These are phyloP conservation scores for Cranoglanis bouderius DNA, from an alignment of 2,113 vertebrate genomes.

Conservation along the genomic window DNA sequence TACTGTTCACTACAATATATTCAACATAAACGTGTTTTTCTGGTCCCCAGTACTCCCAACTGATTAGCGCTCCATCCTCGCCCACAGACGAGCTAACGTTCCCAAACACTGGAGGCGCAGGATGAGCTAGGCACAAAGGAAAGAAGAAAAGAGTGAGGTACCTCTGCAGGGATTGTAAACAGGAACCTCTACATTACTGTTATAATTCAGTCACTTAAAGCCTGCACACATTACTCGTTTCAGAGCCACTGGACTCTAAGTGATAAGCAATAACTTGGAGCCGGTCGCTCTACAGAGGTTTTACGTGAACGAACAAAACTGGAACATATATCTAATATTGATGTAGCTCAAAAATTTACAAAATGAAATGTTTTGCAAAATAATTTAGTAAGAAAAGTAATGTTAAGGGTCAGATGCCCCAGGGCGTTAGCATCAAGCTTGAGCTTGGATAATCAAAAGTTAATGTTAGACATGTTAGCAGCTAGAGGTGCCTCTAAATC, in stretches of 20 bases:
- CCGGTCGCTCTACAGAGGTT: not conserved
- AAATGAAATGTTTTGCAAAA: not conserved
- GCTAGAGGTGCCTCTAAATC: slow-evolving; percentile 57
- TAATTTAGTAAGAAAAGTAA: slow-evolving; percentile 12
- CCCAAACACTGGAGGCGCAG: slow-evolving; percentile 80
- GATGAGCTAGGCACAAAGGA: slow-evolving; percentile 81
- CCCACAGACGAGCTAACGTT: slow-evolving; percentile 82
- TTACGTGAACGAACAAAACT: not conserved
- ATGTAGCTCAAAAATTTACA: not conserved
- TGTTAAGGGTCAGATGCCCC: slow-evolving; percentile 21
- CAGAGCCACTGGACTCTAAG: not conserved
- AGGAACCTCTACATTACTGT: not conserved
- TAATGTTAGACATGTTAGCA: slow-evolving; percentile 39
- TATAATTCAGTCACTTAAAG: not conserved
- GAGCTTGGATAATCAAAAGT: slow-evolving; percentile 17
- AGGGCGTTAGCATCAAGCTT: slow-evolving; percentile 15
- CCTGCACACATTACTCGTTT: not conserved
- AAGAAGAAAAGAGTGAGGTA: slow-evolving; percentile 75
- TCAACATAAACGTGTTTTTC: slow-evolving; percentile 90
- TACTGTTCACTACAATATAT: slow-evolving; percentile 91
- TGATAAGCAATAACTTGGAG: not conserved
- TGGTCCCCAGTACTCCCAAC: slow-evolving; percentile 92
- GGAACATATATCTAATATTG: not conserved
- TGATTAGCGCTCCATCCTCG: slow-evolving; percentile 87
- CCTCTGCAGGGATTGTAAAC: slow-evolving; percentile 42